These are phyloP conservation scores for Staurois parvus DNA, from an alignment of 2,797 vertebrate species.

Conservation along the genomic window DNA sequence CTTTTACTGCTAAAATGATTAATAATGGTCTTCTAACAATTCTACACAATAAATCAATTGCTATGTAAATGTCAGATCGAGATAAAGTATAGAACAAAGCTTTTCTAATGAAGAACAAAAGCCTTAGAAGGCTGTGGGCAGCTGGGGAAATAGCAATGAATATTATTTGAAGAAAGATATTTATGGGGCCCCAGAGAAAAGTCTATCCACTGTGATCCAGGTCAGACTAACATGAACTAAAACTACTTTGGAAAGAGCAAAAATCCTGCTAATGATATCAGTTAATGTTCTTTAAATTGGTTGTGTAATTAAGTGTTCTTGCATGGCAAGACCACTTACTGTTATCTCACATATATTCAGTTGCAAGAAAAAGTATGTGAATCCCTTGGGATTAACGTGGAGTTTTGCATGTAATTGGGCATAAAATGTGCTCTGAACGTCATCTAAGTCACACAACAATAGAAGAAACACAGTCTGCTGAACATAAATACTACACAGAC, in stretches of 20 bases:
- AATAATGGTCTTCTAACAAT: constrained; percentile 6
- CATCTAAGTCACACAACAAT: too few species aligned
- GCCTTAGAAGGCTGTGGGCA: not conserved
- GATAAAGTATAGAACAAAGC: constrained; percentile 14
- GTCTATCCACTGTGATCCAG: constrained; percentile 3
- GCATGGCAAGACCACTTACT: too few species aligned
- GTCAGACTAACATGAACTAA: constrained; percentile 24
- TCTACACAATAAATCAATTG: not conserved
- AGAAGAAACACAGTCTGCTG: too few species aligned
- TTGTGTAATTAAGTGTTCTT: too few species aligned
- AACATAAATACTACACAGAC: too few species aligned
- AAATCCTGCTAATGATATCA: not conserved
- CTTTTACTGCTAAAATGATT: not conserved
- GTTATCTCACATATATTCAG: too few species aligned
- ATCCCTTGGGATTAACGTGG: too few species aligned
- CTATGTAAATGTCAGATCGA: not conserved
- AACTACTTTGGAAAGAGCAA: constrained; percentile 12
- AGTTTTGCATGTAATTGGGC: too few species aligned
- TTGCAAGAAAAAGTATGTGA: too few species aligned
- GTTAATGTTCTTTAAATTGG: not conserved
- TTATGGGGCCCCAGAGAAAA: constrained; percentile 14
- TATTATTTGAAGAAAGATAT: constrained; percentile 23
- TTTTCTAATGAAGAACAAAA: constrained; percentile 13
- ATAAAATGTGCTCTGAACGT: too few species aligned
- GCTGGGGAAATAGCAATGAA: not conserved